Conservation (phyloP, 2,113 vertebrate species). For the Morone chrysops region DNA sequence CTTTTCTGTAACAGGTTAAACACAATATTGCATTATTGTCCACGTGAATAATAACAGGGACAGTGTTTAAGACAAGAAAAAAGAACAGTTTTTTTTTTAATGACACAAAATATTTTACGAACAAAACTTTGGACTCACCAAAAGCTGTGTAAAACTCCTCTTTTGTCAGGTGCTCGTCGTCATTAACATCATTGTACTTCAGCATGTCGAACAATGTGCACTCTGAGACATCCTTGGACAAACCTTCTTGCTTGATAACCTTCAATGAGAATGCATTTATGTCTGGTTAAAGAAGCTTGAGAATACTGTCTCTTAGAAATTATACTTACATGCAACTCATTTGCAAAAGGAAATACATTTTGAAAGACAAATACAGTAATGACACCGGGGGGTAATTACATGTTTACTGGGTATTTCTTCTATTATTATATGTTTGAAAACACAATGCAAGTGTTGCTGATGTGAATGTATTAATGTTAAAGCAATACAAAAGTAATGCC, state of each 20-base stretch:
- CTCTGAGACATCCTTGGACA: slow-evolving; percentile 87
- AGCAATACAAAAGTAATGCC: no score
- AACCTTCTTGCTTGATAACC: slow-evolving; percentile 94
- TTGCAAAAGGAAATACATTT: not conserved
- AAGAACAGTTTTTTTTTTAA: not conserved
- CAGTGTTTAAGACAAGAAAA: not conserved
- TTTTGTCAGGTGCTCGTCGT: slow-evolving; percentile 89
- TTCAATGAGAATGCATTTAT: slow-evolving; percentile 74
- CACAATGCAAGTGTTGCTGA: no score
- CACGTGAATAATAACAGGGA: not conserved
- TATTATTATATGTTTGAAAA: no score
- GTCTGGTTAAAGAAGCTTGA: slow-evolving; percentile 13
- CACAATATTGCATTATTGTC: not conserved
- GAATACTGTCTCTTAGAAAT: not conserved
- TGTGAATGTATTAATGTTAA: no score
- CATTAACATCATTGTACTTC: slow-evolving; percentile 92
- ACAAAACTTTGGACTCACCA: slow-evolving; percentile 84
- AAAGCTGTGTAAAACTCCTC: slow-evolving; percentile 96
- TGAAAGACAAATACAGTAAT: not conserved
- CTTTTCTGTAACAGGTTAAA: not conserved
- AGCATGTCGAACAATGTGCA: slow-evolving; percentile 95
- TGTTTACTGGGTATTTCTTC: no score
- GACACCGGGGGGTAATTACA: no score
- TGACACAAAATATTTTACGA: not conserved
- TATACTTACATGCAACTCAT: not conserved